Conservation (phyloP, 2,113 vertebrate species). For the Rhinolophus sinicus region DNA sequence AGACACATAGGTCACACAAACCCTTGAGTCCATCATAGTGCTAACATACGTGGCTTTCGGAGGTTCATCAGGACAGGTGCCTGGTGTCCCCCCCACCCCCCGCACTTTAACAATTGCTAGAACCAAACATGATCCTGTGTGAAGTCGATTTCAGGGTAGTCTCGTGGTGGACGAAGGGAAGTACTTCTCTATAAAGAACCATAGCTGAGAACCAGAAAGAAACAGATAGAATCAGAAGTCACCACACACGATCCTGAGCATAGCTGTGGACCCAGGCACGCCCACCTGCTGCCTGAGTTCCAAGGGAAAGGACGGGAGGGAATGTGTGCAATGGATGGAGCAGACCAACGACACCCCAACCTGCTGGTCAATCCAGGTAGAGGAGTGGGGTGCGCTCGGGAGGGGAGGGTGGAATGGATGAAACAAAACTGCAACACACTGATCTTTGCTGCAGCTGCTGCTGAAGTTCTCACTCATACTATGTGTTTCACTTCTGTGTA, state of each 20-base stretch:
- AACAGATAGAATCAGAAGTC: background rate
- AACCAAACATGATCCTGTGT: background rate
- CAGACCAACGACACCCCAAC: background rate
- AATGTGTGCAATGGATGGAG: fast-evolving
- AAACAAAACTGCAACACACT: background rate
- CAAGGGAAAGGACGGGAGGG: background rate
- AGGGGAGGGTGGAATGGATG: too few species aligned
- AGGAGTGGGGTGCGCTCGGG: fast-evolving
- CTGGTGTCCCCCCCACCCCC: background rate
- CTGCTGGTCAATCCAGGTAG: fast-evolving
- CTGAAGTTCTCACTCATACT: fast-evolving
- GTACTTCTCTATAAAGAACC: background rate
- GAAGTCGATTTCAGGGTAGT: background rate
- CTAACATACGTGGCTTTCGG: fast-evolving
- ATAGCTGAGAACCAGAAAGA: background rate
- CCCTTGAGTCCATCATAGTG: fast-evolving
- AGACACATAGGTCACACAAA: fast-evolving
- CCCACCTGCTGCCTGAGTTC: fast-evolving
- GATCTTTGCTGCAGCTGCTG: background rate
- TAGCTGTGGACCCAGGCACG: background rate
- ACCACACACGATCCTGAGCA: fast-evolving
- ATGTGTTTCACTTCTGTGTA: background rate
- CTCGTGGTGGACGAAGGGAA: background rate
- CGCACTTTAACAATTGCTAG: background rate
- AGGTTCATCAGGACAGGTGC: background rate